phyloP scores from a whole-genome alignment of 2,888 invertebrate genomes.

The Andrena trimmerana region DNA sequence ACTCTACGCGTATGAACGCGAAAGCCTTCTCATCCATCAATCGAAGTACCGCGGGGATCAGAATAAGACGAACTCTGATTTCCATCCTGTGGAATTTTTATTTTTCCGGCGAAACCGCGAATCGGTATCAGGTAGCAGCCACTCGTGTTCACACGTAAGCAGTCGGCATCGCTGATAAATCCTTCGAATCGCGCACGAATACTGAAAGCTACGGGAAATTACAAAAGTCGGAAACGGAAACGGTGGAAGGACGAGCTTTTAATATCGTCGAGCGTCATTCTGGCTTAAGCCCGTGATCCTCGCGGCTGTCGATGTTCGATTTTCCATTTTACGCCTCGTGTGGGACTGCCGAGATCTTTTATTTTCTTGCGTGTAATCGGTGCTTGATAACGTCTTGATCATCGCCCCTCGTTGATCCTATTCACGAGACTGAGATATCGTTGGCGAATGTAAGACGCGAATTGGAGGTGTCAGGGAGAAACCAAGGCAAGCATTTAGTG shows the following conservation, averaged over 20 bases:
- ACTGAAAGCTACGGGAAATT: conserved; percentile 83
- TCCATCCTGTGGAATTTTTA: neutral
- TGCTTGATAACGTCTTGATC: conserved; percentile 47
- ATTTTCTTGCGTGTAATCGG: conserved; percentile 51
- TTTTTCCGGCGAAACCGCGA: conserved; percentile 43
- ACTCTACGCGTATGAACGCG: too few relatives aligned
- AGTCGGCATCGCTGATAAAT: conserved; percentile 67
- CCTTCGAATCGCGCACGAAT: conserved; percentile 63
- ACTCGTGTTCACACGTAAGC: conserved; percentile 38
- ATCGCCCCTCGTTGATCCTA: neutral
- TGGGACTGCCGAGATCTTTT: conserved; percentile 48
- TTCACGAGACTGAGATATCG: neutral
- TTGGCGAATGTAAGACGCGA: too few relatives aligned
- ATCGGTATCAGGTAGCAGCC: conserved; percentile 48
- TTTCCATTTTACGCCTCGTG: conserved; percentile 58
- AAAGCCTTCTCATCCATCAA: neutral
- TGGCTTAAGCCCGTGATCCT: conserved; percentile 68
- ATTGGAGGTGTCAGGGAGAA: neutral
- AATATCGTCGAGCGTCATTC: conserved; percentile 79
- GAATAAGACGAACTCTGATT: neutral
- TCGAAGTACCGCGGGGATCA: neutral
- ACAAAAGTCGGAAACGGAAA: conserved; percentile 84
- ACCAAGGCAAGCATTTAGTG: too few relatives aligned
- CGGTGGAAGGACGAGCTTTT: conserved; percentile 82
- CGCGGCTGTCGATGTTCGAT: conserved; percentile 66